These are phyloP conservation scores for Typhlichthys eigenmanni DNA, from an alignment of 2,797 vertebrate genomes.

Conservation along the genomic window DNA sequence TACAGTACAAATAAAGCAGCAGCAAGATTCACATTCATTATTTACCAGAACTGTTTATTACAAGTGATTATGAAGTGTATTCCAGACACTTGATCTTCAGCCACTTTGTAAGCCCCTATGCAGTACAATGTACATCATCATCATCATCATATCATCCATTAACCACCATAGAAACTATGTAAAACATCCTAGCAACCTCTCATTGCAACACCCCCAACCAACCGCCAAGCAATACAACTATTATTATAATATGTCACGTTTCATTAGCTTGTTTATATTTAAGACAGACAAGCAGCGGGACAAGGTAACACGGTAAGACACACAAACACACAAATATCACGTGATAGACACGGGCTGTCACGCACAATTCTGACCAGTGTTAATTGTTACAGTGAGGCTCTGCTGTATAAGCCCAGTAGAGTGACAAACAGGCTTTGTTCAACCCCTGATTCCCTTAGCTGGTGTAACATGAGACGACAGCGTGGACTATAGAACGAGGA, in stretches of 20 bases:
- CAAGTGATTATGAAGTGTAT: too few relatives aligned
- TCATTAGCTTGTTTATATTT: too few relatives aligned
- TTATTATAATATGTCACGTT: not conserved
- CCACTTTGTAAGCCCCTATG: too few relatives aligned
- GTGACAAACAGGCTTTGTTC: not conserved
- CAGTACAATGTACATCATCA: too few relatives aligned
- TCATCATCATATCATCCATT: too few relatives aligned
- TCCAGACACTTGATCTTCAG: too few relatives aligned
- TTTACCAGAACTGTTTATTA: not conserved
- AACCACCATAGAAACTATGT: too few relatives aligned
- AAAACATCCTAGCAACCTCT: too few relatives aligned
- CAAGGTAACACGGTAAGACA: not conserved
- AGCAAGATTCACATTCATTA: not conserved
- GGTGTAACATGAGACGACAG: not conserved
- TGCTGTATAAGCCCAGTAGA: not conserved
- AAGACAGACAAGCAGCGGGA: not conserved
- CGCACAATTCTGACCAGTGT: not conserved
- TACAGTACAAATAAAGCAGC: not conserved
- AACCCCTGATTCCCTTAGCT: not conserved
- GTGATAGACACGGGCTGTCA: slow-evolving; percentile 3
- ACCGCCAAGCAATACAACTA: too few relatives aligned
- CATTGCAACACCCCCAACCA: too few relatives aligned
- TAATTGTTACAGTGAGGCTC: not conserved
- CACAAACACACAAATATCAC: not conserved
- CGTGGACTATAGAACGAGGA: not conserved